A percentile compares a stretch with the other conserved stretches of the same genome.
These are phyloP conservation scores for Lacerta bilineata DNA, from an alignment of 2,797 vertebrate genomes.

Conservation along the genomic window DNA sequence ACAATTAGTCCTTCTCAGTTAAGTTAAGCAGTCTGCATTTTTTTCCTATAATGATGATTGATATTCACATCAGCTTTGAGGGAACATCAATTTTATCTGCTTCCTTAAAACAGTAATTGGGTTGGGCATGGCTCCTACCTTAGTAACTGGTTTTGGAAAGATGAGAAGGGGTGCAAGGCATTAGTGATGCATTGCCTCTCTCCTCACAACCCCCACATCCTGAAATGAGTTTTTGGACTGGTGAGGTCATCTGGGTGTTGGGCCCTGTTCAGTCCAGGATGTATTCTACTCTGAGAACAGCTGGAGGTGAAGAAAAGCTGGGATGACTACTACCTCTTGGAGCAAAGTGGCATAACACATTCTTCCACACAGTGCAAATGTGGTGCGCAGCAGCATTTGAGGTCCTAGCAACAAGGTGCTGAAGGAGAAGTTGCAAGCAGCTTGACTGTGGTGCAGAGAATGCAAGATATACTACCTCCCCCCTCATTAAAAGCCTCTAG, in stretches of 20 bases:
- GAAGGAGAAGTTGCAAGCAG: not conserved
- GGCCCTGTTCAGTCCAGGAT: not conserved
- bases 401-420: not conserved
- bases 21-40: not conserved
- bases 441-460: not conserved
- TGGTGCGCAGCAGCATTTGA: not conserved
- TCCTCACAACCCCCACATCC: not conserved
- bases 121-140: too few relatives aligned
- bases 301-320: not conserved
- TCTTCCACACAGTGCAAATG: not conserved
- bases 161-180: not conserved
- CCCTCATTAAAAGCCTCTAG: not conserved
- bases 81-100: not conserved
- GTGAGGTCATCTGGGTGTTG: not conserved
- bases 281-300: not conserved
- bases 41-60: not conserved
- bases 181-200: not conserved
- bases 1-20: not conserved
- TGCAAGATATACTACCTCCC: not conserved
- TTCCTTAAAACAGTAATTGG: not conserved
- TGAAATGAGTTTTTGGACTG: not conserved
- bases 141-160: not conserved
- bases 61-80: not conserved
- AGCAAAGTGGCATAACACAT: not conserved
- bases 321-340: too few relatives aligned